Conservation (phyloP, 2,888 invertebrate species). For the Zootermopsis nevadensis region DNA sequence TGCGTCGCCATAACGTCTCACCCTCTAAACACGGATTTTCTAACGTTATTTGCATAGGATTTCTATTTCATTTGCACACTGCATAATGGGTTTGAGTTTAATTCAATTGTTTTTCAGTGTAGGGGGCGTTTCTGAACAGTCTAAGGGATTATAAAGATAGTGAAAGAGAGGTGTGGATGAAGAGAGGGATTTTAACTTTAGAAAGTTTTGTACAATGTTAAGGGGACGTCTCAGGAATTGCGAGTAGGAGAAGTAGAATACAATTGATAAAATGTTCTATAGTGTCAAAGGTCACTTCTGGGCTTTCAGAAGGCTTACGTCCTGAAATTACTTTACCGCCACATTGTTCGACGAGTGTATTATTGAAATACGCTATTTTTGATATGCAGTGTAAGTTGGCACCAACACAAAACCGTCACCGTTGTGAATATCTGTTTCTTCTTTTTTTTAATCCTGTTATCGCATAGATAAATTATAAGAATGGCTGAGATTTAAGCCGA, state of each 20-base stretch:
- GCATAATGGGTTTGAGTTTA: constrained; percentile 65
- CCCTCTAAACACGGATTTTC: constrained; percentile 51
- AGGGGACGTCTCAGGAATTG: constrained; percentile 17
- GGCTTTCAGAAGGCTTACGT: too few species aligned
- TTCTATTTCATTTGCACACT: constrained; percentile 69
- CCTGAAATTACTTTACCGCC: too few species aligned
- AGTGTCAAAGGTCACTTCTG: background rate
- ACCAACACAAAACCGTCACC: too few species aligned
- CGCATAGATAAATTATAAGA: too few species aligned
- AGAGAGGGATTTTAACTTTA: constrained; percentile 12
- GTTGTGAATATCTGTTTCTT: too few species aligned
- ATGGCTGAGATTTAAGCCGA: too few species aligned
- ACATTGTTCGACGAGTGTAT: too few species aligned
- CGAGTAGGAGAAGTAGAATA: background rate
- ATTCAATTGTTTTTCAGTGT: constrained; percentile 64
- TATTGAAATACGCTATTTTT: too few species aligned
- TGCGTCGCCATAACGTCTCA: constrained; percentile 9
- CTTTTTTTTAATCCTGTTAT: too few species aligned
- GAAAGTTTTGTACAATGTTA: constrained; percentile 43
- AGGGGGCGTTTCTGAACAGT: constrained; percentile 37
- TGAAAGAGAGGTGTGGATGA: constrained; percentile 20
- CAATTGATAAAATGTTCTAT: background rate
- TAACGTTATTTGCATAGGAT: constrained; percentile 65
- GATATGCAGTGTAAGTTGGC: too few species aligned
- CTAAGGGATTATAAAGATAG: constrained; percentile 46